Evolutionary conservation across 2,113 vertebrate species (phyloP), one percentile per base, ranked within the genome.

Genomic region (Anthoscopus minutus): DNA sequence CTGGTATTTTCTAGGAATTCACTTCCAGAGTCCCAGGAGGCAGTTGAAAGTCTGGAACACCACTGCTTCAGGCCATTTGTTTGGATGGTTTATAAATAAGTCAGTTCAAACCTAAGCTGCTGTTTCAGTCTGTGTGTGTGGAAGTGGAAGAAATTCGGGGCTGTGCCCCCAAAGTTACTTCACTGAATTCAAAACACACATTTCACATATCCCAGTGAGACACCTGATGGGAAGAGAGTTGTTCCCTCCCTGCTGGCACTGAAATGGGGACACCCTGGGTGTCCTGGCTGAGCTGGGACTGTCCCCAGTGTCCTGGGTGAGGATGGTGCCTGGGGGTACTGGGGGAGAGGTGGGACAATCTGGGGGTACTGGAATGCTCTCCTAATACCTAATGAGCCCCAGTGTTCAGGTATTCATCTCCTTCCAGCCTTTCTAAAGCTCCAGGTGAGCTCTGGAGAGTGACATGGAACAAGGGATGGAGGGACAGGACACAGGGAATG

Each of bases 61-160:
- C 10, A 1, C 33, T 51, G 11, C 73, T 53, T 20, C 16, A 20
- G 44, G 60, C 56, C 19, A 1, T 47, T 66, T 47, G n/a, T 47
- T 53, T 37, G 61, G 16, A 2, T 35, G 66, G 48, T 28, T 77
- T 54, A 5, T 31, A 33, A 71, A 45, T 23, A n/a, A 57, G 28
- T 38, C 30, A 4, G 0, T 33, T 71, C 18, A 53, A n/a, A 53
- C 15, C 30, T 9, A 1, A 8, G 3, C 56, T 37, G 57, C 45
- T 79, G 0, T 30, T 80, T 15, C 37, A 35, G 7, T 56, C 33
- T 20, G 23, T 35, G 60, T 25, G 35, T 16, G 25, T 51, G 42
- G 22, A 57, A 47, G 15, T 12, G 45, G 25, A 48, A 33, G 28
- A 69, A 67, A 54, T 28, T 22, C 37, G 48, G 54, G 23, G 31